Evolutionary conservation across 2,888 invertebrate genomes (phyloP).

Genomic region (Scrobipalpa costella): DNA sequence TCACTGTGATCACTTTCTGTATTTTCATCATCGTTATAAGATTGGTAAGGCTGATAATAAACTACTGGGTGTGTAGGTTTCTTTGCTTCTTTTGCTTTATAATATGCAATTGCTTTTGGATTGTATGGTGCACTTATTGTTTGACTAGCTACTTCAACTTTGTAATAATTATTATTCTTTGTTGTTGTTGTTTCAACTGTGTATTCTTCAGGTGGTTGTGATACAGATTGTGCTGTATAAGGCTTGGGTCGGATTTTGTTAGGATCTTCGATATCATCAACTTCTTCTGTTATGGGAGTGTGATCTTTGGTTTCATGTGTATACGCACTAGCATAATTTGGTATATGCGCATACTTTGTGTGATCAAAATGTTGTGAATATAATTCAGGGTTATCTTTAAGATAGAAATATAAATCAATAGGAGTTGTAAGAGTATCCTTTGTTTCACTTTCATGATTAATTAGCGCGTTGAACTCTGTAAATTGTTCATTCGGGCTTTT

Average conservation of each 20-base stretch:
- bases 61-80: conserved; percentile 47
- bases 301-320: conserved; percentile 53
- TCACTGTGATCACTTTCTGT: conserved; percentile 48
- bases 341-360: conserved; percentile 44
- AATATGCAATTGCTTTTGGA: conserved; percentile 38
- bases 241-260: conserved; percentile 43
- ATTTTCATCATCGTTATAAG: conserved; percentile 33
- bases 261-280: conserved; percentile 67
- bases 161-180: conserved; percentile 58
- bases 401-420: conserved; percentile 63
- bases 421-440: conserved; percentile 53
- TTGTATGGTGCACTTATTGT: conserved; percentile 45
- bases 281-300: conserved; percentile 71
- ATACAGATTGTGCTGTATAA: conserved; percentile 41
- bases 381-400: conserved; percentile 52
- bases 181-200: conserved; percentile 48
- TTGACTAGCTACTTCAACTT: conserved; percentile 60
- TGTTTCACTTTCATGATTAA: conserved; percentile 40
- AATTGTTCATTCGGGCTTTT: conserved; percentile 75
- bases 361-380: conserved; percentile 47
- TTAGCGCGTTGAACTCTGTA: conserved; percentile 71
- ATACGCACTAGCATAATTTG: conserved; percentile 52
- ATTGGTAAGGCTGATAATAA: conserved; percentile 38
- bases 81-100: conserved; percentile 36
- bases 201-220: conserved; percentile 39